Percentiles rank a stretch among this genome's conserved stretches.
Conservation (phyloP, 1,140 invertebrate genomes). For the Whitmania pigra region DNA sequence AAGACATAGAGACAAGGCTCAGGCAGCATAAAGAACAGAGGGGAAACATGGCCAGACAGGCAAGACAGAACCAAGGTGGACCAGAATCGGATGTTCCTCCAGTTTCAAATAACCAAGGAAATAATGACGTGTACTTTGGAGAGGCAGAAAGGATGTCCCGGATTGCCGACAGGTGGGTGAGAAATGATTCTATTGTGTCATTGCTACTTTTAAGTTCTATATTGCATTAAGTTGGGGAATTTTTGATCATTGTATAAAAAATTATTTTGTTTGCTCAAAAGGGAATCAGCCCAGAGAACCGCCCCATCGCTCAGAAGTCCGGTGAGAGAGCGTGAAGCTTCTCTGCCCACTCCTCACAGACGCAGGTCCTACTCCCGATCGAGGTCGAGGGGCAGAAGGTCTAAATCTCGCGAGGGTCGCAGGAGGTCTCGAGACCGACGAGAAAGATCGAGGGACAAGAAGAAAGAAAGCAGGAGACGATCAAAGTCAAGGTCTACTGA, state of each 20-base stretch:
- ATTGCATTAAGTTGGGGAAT: too few species aligned
- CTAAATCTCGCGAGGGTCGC: neutral
- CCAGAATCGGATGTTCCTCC: neutral
- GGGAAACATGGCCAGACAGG: slow-evolving; percentile 25
- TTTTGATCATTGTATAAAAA: neutral
- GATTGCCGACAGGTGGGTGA: slow-evolving; percentile 41
- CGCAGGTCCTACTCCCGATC: neutral
- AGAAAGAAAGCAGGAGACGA: slow-evolving; percentile 8
- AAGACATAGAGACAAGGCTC: slow-evolving; percentile 35
- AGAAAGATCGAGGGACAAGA: slow-evolving; percentile 5
- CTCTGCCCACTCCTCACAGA: neutral
- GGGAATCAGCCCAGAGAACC: neutral
- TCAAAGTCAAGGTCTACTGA: slow-evolving; percentile 27
- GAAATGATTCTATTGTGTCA: neutral
- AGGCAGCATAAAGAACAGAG: slow-evolving; percentile 29
- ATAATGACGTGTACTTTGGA: slow-evolving; percentile 7
- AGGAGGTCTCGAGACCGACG: neutral
- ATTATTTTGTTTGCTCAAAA: neutral
- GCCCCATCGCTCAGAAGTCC: neutral
- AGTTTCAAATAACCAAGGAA: neutral
- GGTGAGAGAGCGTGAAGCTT: neutral
- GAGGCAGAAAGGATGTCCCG: slow-evolving; percentile 57
- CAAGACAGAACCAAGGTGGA: neutral
- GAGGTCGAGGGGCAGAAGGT: neutral
- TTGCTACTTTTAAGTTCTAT: neutral